Evolutionary conservation across 1,140 invertebrate genomes (phyloP).

Genomic region (Drosophila takahashii): DNA sequence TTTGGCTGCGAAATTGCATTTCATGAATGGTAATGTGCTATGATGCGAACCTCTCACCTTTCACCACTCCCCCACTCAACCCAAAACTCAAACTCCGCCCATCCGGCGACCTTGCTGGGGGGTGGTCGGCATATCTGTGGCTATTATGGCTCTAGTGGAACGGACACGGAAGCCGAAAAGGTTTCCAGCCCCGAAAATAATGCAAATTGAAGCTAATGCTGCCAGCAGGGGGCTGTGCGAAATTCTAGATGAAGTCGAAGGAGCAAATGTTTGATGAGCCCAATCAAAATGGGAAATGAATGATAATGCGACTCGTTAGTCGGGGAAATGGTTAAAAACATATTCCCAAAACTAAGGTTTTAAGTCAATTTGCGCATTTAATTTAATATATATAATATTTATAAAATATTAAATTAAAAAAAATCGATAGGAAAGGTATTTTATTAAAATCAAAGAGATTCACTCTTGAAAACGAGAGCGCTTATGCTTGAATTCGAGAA

Average conservation of each 20-base stretch:
- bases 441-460: too few relatives aligned
- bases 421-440: too few relatives aligned
- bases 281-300: slow-evolving; percentile 29
- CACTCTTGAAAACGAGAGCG: too few relatives aligned
- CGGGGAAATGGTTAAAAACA: not conserved
- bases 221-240: not conserved
- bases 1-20: slow-evolving; percentile 78
- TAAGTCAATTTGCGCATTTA: too few relatives aligned
- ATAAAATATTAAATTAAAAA: too few relatives aligned
- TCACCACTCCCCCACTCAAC: not conserved
- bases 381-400: too few relatives aligned
- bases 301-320: slow-evolving; percentile 11
- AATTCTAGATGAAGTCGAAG: not conserved
- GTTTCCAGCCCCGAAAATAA: slow-evolving; percentile 35
- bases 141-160: not conserved
- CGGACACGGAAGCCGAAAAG: slow-evolving; percentile 3
- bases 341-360: not conserved
- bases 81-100: not conserved
- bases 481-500: too few relatives aligned
- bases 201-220: slow-evolving; percentile 47
- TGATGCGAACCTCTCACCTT: slow-evolving; percentile 52
- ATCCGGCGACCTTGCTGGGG: slow-evolving; percentile 1
- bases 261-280: slow-evolving; percentile 6
- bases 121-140: slow-evolving; percentile 6
- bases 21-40: slow-evolving; percentile 81